Evolutionary conservation across 2,797 vertebrate species (phyloP).

Genomic region (Typhlichthys subterraneus): DNA sequence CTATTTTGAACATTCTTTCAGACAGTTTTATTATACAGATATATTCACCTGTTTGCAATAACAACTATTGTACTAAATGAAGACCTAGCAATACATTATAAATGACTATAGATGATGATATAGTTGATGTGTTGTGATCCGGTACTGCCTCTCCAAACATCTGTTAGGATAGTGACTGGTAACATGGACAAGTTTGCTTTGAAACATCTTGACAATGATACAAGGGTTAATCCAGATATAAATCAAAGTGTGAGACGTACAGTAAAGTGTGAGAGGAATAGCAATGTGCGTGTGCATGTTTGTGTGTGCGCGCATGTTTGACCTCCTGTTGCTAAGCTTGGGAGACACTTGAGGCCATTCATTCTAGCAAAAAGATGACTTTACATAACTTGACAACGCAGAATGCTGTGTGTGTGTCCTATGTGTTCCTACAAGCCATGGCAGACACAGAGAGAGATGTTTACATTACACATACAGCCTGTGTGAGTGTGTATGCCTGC

Average conservation of each 20-base stretch:
- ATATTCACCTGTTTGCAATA: too few species aligned
- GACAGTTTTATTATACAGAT: not conserved
- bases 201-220: too few species aligned
- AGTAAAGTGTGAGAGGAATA: not conserved
- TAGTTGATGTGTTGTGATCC: too few species aligned
- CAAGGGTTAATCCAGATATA: too few species aligned
- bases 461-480: conserved; percentile 39
- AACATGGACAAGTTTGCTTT: too few species aligned
- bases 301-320: conserved; percentile 12
- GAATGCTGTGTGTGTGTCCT: conserved; percentile 14
- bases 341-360: conserved; percentile 25
- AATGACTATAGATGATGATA: too few species aligned
- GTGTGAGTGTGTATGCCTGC: conserved; percentile 6
- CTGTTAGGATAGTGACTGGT: too few species aligned
- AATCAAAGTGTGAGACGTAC: too few species aligned
- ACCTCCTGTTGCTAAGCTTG: conserved; percentile 16
- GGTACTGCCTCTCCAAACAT: too few species aligned
- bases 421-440: conserved; percentile 4
- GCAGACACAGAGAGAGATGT: conserved; percentile 17
- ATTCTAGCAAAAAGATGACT: conserved; percentile 35
- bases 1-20: too few species aligned
- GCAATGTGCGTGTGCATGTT: not conserved
- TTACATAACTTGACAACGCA: conserved; percentile 36
- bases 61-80: too few species aligned
- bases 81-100: too few species aligned